Percentiles rank a stretch among this genome's conserved stretches.
Evolutionary conservation across 2,797 vertebrate species (phyloP).

Genomic region (Neomorphus geoffroyi): DNA sequence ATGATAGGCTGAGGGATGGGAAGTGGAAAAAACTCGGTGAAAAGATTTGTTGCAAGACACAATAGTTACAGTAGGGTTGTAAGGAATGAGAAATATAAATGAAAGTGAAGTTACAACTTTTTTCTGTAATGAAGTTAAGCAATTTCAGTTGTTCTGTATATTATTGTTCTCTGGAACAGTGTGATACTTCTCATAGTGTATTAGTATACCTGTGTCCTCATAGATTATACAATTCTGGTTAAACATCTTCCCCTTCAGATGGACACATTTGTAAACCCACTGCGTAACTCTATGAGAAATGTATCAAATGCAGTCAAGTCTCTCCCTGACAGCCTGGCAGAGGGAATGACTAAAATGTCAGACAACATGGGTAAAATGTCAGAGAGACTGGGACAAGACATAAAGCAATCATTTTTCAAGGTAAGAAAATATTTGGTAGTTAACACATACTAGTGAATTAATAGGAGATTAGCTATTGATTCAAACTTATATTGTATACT

Average conservation of each 20-base stretch:
- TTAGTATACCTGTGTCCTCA: constrained; percentile 58
- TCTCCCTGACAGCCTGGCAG: constrained; percentile 96
- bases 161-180: constrained; percentile 12
- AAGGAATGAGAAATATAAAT: background rate
- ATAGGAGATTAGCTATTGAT: background rate
- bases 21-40: background rate
- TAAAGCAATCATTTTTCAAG: constrained; percentile 98
- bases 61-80: background rate
- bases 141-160: background rate
- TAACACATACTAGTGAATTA: background rate
- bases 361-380: constrained; percentile 99
- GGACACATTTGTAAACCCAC: constrained; percentile 98
- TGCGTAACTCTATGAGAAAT: constrained; percentile 98
- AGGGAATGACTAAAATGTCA: constrained; percentile 97
- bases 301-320: constrained; percentile 96
- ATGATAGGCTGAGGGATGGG: background rate
- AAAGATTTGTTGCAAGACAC: background rate
- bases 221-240: constrained; percentile 64
- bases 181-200: constrained; percentile 27
- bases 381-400: constrained; percentile 94
- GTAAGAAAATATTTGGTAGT: constrained; percentile 75
- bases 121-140: background rate
- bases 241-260: constrained; percentile 84
- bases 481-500: background rate
- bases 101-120: background rate